Conservation (phyloP, 2,113 vertebrate species). For the Fulmarus glacialis region DNA sequence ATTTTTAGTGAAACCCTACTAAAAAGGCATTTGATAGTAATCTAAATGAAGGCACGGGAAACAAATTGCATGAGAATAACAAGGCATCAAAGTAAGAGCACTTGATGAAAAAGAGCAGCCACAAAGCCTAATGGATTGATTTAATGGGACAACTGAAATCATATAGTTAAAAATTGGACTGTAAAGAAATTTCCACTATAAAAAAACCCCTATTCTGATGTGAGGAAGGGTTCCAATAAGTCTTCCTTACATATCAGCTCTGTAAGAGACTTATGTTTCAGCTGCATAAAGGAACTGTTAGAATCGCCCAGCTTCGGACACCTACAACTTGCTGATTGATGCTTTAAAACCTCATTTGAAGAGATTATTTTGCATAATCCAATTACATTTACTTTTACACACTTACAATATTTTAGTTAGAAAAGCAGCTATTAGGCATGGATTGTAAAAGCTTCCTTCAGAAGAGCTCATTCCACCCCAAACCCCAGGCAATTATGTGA, state of each 20-base stretch:
- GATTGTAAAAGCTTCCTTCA: neutral
- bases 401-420: rapidly evolving
- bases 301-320: rapidly evolving
- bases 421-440: neutral
- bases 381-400: neutral
- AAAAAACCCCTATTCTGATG: neutral
- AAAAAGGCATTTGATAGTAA: rapidly evolving
- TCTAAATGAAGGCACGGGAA: rapidly evolving
- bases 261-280: rapidly evolving
- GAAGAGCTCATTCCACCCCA: neutral
- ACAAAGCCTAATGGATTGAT: neutral
- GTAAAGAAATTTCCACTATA: rapidly evolving
- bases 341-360: neutral
- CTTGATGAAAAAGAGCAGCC: neutral
- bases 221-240: neutral
- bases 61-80: rapidly evolving
- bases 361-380: neutral
- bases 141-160: neutral
- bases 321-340: neutral
- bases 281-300: neutral
- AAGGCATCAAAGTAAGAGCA: neutral
- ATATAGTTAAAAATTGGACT: rapidly evolving
- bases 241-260: neutral
- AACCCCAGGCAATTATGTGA: neutral
- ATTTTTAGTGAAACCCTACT: too few species aligned